phyloP scores from a whole-genome alignment of 1,140 invertebrate genomes.

The Meloidogyne chitwoodi region DNA sequence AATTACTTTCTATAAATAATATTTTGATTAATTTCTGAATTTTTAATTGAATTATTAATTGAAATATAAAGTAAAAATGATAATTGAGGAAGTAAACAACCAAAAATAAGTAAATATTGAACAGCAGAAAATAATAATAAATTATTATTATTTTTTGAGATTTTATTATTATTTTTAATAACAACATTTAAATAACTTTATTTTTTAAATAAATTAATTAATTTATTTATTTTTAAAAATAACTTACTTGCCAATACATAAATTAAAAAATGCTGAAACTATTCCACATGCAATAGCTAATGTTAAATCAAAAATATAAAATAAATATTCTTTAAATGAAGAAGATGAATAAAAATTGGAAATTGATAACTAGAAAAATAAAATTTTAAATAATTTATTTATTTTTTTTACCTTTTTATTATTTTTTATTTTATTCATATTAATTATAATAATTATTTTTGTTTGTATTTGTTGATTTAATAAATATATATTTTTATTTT shows the following conservation, averaged over 20 bases:
- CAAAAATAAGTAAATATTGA: slow-evolving; percentile 8
- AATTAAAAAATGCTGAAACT: slow-evolving; percentile 7
- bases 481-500: too few species aligned
- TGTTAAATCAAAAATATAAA: slow-evolving; percentile 3
- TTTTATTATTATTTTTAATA: neutral
- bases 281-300: slow-evolving; percentile 6
- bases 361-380: neutral
- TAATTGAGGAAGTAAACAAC: neutral
- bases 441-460: too few species aligned
- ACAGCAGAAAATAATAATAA: slow-evolving; percentile 1
- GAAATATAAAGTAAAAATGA: slow-evolving; percentile 5
- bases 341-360: neutral
- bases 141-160: neutral
- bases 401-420: too few species aligned
- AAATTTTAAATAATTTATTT: too few species aligned
- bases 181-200: slow-evolving; percentile 10
- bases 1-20: slow-evolving; percentile 2
- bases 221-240: neutral
- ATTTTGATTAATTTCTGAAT: neutral
- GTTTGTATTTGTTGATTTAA: too few species aligned
- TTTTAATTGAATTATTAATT: slow-evolving; percentile 2
- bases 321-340: slow-evolving; percentile 1
- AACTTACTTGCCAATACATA: slow-evolving; percentile 8
- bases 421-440: too few species aligned
- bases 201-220: neutral